A percentile compares a stretch with the other conserved stretches of the same genome.
Evolutionary conservation across 2,888 invertebrate genomes (phyloP).

Genomic region (Lordiphosa andalusiaca): DNA sequence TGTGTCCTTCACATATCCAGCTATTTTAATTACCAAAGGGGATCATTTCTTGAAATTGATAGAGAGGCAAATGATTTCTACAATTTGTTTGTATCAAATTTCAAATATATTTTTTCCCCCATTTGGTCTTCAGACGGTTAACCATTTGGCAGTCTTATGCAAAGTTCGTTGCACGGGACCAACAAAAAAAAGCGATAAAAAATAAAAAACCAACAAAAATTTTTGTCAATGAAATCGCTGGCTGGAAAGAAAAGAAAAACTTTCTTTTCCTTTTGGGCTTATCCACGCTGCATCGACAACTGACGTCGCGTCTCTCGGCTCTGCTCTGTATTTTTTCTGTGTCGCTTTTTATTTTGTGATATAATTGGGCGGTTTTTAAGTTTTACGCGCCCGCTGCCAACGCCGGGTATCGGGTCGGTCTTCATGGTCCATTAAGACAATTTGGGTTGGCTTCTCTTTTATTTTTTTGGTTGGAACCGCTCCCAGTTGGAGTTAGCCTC

Average conservation of each 20-base stretch:
- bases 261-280: slow-evolving; percentile 59
- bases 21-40: too few species aligned
- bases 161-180: slow-evolving; percentile 62
- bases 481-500: slow-evolving; percentile 34
- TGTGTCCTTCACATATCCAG: too few species aligned
- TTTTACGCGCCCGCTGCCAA: slow-evolving; percentile 55
- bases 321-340: slow-evolving; percentile 32
- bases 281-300: slow-evolving; percentile 35
- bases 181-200: slow-evolving; percentile 23
- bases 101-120: neutral
- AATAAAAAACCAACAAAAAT: slow-evolving; percentile 31
- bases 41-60: too few species aligned
- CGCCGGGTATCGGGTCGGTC: slow-evolving; percentile 30
- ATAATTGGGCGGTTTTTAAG: slow-evolving; percentile 63
- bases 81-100: too few species aligned
- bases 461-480: slow-evolving; percentile 23
- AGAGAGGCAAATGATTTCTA: too few species aligned
- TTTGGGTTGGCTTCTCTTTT: slow-evolving; percentile 56
- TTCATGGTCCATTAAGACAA: slow-evolving; percentile 75
- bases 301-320: slow-evolving; percentile 24
- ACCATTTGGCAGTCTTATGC: slow-evolving; percentile 40
- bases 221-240: slow-evolving; percentile 67
- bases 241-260: slow-evolving; percentile 42
- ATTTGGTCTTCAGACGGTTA: slow-evolving; percentile 26
- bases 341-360: slow-evolving; percentile 32